A percentile compares a stretch with the other conserved stretches of the same genome.
Conservation (phyloP, 2,797 vertebrate genomes). For the Alcedo quadribrachys region DNA sequence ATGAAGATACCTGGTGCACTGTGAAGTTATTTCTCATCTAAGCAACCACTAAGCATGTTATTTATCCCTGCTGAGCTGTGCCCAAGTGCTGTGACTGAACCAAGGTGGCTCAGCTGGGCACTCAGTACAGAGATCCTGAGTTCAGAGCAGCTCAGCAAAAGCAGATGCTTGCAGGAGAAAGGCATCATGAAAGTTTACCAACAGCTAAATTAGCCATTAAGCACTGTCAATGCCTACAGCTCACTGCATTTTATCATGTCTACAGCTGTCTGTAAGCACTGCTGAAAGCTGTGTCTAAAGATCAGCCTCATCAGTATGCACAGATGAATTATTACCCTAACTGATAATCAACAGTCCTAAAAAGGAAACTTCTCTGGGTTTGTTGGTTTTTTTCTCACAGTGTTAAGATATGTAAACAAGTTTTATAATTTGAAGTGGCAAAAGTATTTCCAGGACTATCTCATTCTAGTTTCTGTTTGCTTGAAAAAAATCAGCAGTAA, state of each 20-base stretch:
- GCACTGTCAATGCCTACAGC: constrained; percentile 52
- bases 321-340: constrained; percentile 51
- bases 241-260: constrained; percentile 48
- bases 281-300: constrained; percentile 28
- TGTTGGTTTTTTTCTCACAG: not conserved
- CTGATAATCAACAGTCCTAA: constrained; percentile 25
- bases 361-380: not conserved
- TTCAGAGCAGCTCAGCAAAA: constrained; percentile 16
- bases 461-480: not conserved
- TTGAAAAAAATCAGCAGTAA: not conserved
- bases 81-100: not conserved
- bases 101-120: not conserved
- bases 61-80: not conserved
- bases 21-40: not conserved
- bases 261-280: constrained; percentile 60
- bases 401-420: not conserved
- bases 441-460: not conserved
- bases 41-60: not conserved
- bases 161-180: constrained; percentile 44
- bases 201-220: constrained; percentile 69
- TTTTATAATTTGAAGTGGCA: not conserved
- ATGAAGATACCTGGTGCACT: not conserved
- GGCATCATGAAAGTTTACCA: constrained; percentile 64
- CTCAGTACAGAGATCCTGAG: not conserved
- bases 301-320: constrained; percentile 53